Base-by-base conservation (phyloP, 2,113 vertebrate species). In the Trochalopteron elliotii region DNA sequence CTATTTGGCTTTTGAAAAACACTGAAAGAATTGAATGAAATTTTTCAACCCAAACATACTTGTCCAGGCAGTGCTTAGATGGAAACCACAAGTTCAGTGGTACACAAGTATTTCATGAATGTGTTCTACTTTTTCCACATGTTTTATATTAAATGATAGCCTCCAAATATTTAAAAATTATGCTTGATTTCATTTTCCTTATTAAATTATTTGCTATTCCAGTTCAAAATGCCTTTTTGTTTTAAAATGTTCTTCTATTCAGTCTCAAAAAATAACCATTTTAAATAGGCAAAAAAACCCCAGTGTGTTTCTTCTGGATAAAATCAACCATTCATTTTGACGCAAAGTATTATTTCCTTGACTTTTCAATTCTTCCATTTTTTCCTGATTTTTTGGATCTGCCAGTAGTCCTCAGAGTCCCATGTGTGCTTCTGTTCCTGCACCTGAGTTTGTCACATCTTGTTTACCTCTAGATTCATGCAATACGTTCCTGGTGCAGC, bases 391-490 rank as follows among this genome's bases (percentile, higher is more conserved):
- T 92, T 84, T 91, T 8, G 18, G 57, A 27, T 68, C 22, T 64
- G 27, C 20, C 25, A 27, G 20, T 57, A 71, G 35, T 49, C n/a
- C 27, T 56, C 23, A 52, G 8, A 0, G 2, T 71, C 30, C 50
- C 33, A 17, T 27, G 15, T n/a, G n/a, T 72, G 23, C 28, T 57
- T 68, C 76, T 94, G 33, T 59, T 92, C n/a, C 37, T 39, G 20
- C 70, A 67, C 84, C 57, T 87, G 53, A 83, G 22, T 84, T 78
- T 83, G 37, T 82, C 37, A 67, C 25, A 30, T 50, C n/a, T 85
- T 95, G 11, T 78, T 97, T 95, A 37, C 47, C 78, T 93, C 56
- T 72, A 98, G 98, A 45, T 42, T 82, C 71, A 69, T 70, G 72
- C 52, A 94, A 30, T 96, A 93, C 3, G 1, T 93, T 89, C 96